phyloP scores from a whole-genome alignment of 2,888 invertebrate species.

The Neoitamus cyanurus region DNA sequence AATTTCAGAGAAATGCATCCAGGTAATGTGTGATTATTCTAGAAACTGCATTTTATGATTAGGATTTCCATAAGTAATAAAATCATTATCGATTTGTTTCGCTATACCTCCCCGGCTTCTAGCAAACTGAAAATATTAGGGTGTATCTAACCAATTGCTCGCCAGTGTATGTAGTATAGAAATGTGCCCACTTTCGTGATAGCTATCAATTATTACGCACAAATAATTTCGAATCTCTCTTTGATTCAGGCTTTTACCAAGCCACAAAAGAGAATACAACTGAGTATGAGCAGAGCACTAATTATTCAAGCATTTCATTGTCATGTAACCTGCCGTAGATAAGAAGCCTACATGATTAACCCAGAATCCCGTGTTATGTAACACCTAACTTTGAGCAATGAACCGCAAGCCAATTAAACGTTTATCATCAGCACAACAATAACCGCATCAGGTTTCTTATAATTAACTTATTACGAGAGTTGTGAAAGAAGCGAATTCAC shows the following conservation, averaged over 20 bases:
- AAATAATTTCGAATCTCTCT: background rate
- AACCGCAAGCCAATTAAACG: background rate
- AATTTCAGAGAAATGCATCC: too few relatives aligned
- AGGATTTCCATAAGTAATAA: too few relatives aligned
- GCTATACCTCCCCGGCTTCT: too few relatives aligned
- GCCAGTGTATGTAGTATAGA: too few relatives aligned
- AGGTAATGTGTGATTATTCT: too few relatives aligned
- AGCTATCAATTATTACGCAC: too few relatives aligned
- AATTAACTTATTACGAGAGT: background rate
- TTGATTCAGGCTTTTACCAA: background rate
- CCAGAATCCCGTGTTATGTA: background rate
- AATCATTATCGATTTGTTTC: too few relatives aligned
- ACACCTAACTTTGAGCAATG: background rate
- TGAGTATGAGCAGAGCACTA: background rate
- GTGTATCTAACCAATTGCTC: too few relatives aligned
- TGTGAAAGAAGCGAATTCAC: background rate
- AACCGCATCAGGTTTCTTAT: background rate
- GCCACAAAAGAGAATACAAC: background rate
- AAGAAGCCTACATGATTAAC: background rate
- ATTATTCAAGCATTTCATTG: background rate
- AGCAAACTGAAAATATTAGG: too few relatives aligned
- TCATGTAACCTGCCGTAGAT: background rate
- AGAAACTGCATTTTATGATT: too few relatives aligned
- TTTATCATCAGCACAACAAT: background rate
- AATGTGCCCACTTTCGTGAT: background rate